phyloP scores from a whole-genome alignment of 2,113 vertebrate genomes.

The Pseudolaguvia tuberculata region DNA sequence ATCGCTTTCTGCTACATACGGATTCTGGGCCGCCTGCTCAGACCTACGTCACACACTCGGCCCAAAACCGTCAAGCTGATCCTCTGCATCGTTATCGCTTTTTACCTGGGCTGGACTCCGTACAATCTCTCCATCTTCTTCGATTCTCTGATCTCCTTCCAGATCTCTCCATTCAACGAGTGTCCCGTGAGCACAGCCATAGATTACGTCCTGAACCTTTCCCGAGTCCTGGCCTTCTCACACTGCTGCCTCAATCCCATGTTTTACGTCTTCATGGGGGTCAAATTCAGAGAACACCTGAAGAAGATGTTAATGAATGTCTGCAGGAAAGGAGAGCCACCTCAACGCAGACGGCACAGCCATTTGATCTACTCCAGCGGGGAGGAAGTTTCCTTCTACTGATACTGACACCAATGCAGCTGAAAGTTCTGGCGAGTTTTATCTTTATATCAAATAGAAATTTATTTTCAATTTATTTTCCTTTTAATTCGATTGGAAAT shows the following conservation, averaged over 20 bases:
- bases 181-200: slow-evolving; percentile 53
- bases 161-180: slow-evolving; percentile 19
- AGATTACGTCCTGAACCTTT: slow-evolving; percentile 64
- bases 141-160: slow-evolving; percentile 45
- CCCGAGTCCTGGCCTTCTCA: slow-evolving; percentile 77
- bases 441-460: background rate
- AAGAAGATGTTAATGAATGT: slow-evolving; percentile 60
- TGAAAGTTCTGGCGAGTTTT: background rate
- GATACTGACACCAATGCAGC: background rate
- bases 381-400: slow-evolving; percentile 60
- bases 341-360: slow-evolving; percentile 24
- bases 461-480: background rate
- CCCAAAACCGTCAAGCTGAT: slow-evolving; percentile 84
- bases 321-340: slow-evolving; percentile 18
- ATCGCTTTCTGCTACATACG: slow-evolving; percentile 78
- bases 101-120: slow-evolving; percentile 88
- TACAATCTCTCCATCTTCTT: slow-evolving; percentile 81
- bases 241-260: slow-evolving; percentile 93
- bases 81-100: slow-evolving; percentile 76
- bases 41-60: slow-evolving; percentile 66
- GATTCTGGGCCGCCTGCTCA: slow-evolving; percentile 75
- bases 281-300: slow-evolving; percentile 86
- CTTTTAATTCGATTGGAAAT: too few species aligned
- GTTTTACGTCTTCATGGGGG: slow-evolving; percentile 85
- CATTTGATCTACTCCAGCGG: slow-evolving; percentile 54